phyloP scores from a whole-genome alignment of 2,113 vertebrate species.

The Dicaeum eximium region DNA sequence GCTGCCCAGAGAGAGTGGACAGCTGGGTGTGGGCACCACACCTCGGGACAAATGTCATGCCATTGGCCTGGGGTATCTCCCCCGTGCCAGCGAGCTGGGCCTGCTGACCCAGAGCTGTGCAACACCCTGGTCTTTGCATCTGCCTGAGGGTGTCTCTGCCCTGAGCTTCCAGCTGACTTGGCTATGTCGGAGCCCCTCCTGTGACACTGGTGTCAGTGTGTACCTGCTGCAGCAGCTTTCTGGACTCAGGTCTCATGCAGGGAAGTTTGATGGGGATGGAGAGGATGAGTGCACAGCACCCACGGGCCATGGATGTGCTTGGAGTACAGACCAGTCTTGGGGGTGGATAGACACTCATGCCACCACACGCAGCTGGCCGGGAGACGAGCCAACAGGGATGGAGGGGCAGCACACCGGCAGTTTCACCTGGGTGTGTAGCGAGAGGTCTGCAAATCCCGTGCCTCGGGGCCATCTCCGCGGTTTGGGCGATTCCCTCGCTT shows the following conservation, averaged over 20 bases:
- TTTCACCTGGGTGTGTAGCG: fast-evolving
- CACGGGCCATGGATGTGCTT: too few relatives aligned
- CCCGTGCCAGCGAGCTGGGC: background rate
- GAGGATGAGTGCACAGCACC: too few relatives aligned
- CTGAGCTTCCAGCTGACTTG: background rate
- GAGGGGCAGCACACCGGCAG: background rate
- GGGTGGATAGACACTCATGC: fast-evolving
- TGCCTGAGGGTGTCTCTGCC: background rate
- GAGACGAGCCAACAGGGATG: background rate
- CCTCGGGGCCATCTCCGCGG: background rate
- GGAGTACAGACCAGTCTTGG: background rate
- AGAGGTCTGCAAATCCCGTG: too few relatives aligned
- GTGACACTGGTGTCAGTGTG: background rate
- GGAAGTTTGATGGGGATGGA: background rate
- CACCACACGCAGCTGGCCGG: fast-evolving
- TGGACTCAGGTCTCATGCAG: fast-evolving
- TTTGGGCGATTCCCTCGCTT: background rate
- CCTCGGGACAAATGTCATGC: background rate
- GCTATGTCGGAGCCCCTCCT: background rate
- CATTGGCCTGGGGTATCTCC: background rate
- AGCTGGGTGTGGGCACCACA: background rate
- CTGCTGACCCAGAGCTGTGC: background rate
- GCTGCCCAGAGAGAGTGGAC: background rate
- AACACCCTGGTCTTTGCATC: background rate
- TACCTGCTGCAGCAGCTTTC: background rate